Evolutionary conservation across 2,797 vertebrate species (phyloP), one percentile per base, ranked within the genome.

Genomic region (Sandelia bainsii): DNA sequence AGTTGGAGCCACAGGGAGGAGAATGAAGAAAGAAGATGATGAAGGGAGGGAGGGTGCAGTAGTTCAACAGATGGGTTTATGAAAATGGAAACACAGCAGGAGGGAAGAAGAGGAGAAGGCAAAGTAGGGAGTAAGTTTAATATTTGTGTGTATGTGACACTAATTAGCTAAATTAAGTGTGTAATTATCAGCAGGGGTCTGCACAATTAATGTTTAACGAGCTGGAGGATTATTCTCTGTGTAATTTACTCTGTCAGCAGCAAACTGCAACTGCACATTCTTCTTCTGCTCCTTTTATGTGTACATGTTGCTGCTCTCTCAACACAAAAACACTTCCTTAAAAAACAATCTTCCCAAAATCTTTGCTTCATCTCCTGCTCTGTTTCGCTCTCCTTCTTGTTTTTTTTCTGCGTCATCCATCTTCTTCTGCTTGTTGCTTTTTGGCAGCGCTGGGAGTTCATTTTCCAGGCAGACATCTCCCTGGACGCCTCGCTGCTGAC

Each of bases 1-100:
- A 61, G 4, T 10, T 3, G 49, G 49, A 61, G 40, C 49, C 0
- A 1, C 4, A 34, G 53, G 22, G 44, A 51, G 53, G 29, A 29
- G 17, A 37, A 39, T 4, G 9, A 34, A 19, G 23, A n/a, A 12
- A 4, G 11, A 42, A 0, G 37, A 29, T 2, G 27, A 61, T 1
- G 58, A 32, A 17, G 13, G 29, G 40, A 27, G 45, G 13, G 67
- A 63, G 51, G 49, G 63, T n/a, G 73, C 25, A 58, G 42, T 39
- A 73, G 49, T 32, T 39, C 72, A 69, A 69, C 64, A 76, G 69
- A 76, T 7, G 37, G 57, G 62, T 61, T 69, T 72, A 75, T 64
- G 29, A 66, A 59, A 60, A 29, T 3, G 3, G 39, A 32, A 51
- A 14, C 57, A 1, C 57, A 69, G 69, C 1, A 14, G 72, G 48